Percentiles rank a stretch among this genome's conserved stretches.
Evolutionary conservation across 2,797 vertebrate species (phyloP).

Genomic region (Alectoris magna): DNA sequence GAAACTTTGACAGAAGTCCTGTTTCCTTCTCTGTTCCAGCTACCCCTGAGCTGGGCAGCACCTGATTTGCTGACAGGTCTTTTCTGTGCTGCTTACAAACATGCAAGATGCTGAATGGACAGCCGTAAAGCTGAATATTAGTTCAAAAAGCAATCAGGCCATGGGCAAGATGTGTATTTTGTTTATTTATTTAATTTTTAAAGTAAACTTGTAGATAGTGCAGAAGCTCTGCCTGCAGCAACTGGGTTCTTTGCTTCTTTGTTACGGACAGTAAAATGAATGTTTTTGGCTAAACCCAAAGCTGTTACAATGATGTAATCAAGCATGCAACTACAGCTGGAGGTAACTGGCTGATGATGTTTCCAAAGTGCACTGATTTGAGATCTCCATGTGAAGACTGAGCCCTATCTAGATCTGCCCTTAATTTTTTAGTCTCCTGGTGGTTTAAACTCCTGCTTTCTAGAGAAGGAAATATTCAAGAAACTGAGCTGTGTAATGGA

Average conservation of each 20-base stretch:
- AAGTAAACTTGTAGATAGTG: not conserved
- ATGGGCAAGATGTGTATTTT: not conserved
- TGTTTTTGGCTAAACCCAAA: not conserved
- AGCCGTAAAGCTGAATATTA: not conserved
- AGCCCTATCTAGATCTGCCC: not conserved
- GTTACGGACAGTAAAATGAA: not conserved
- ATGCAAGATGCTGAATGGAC: not conserved
- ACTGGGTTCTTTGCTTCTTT: not conserved
- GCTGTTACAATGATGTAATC: not conserved
- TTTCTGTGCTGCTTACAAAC: not conserved
- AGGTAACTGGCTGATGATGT: not conserved
- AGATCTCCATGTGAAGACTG: not conserved
- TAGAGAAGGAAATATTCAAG: not conserved
- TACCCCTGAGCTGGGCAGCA: not conserved
- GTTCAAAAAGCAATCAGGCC: not conserved
- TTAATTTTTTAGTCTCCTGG: not conserved
- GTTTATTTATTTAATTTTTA: not conserved
- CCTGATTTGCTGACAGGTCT: not conserved
- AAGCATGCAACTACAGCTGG: fast-evolving
- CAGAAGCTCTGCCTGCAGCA: not conserved
- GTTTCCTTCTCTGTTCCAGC: not conserved
- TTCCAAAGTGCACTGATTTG: not conserved
- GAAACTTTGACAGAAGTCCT: not conserved
- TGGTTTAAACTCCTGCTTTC: not conserved
- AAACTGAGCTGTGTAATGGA: not conserved